These are phyloP conservation scores for Brachionus calyciflorus DNA, from an alignment of 1,140 invertebrate genomes.

Conservation along the genomic window DNA sequence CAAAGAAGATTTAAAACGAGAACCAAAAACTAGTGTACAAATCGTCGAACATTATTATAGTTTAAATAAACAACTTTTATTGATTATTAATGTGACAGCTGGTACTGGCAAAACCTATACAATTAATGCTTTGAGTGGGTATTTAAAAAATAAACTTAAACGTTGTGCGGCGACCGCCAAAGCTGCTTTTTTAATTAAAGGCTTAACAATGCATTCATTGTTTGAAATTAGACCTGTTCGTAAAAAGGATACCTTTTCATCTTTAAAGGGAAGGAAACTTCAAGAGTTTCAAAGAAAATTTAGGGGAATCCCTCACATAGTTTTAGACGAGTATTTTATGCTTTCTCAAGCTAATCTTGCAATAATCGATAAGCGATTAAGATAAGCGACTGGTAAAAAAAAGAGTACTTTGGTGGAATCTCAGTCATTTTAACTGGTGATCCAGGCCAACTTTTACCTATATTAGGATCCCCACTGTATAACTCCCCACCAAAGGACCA, in stretches of 20 bases:
- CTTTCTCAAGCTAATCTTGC: neutral
- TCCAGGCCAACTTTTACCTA: neutral
- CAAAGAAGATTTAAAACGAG: no score
- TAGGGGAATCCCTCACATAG: neutral
- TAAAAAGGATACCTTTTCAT: neutral
- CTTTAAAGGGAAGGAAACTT: neutral
- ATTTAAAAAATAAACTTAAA: neutral
- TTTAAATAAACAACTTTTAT: no score
- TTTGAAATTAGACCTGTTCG: neutral
- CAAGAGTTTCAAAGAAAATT: constrained; percentile 15
- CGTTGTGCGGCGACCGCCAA: neutral
- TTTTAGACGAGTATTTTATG: neutral
- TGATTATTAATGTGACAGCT: no score
- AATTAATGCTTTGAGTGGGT: neutral
- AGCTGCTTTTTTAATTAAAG: neutral
- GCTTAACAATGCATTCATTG: neutral
- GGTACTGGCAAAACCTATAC: no score
- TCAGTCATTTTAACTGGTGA: neutral
- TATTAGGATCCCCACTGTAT: neutral
- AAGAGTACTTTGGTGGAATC: neutral
- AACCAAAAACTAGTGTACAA: no score
- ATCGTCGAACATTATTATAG: no score
- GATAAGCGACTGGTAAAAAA: neutral
- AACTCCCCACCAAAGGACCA: neutral
- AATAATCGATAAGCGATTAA: neutral